Evolutionary conservation across 2,888 invertebrate species (phyloP).

Genomic region (Autographa pulchrina): DNA sequence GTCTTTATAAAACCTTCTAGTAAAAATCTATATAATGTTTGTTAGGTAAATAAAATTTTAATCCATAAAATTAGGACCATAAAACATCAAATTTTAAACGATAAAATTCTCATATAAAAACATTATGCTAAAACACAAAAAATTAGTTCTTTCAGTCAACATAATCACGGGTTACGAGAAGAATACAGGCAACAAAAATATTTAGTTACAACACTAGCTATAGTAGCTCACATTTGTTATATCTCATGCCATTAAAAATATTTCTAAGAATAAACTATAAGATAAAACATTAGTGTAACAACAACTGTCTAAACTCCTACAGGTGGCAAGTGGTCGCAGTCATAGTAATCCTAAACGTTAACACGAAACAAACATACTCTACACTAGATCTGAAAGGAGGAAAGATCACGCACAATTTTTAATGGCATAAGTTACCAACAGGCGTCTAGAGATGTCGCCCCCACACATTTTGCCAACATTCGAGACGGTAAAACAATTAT

Average conservation of each 20-base stretch:
- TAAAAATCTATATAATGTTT: slow-evolving; percentile 56
- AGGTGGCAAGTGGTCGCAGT: slow-evolving; percentile 57
- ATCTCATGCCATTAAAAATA: slow-evolving; percentile 66
- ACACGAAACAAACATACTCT: slow-evolving; percentile 47
- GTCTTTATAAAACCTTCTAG: slow-evolving; percentile 67
- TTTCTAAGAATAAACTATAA: slow-evolving; percentile 54
- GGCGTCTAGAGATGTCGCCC: slow-evolving; percentile 18
- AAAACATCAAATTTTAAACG: slow-evolving; percentile 50
- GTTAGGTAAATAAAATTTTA: slow-evolving; percentile 55
- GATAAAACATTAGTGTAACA: slow-evolving; percentile 53
- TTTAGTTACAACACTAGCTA: slow-evolving; percentile 50
- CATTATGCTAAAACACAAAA: slow-evolving; percentile 55
- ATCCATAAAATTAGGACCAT: slow-evolving; percentile 45
- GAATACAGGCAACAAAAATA: slow-evolving; percentile 57
- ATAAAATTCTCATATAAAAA: slow-evolving; percentile 54
- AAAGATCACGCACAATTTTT: slow-evolving; percentile 53
- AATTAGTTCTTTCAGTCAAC: slow-evolving; percentile 64
- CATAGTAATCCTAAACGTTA: slow-evolving; percentile 48
- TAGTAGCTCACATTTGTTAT: slow-evolving; percentile 54
- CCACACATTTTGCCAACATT: slow-evolving; percentile 24
- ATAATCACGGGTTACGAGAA: slow-evolving; percentile 51
- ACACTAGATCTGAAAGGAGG: slow-evolving; percentile 40
- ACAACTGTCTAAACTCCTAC: slow-evolving; percentile 51
- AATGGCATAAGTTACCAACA: slow-evolving; percentile 61
- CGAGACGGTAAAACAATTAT: slow-evolving; percentile 1